Percentiles rank a stretch among this genome's conserved stretches.
Evolutionary conservation across 2,113 vertebrate genomes (phyloP).

Genomic region (Nycticebus coucang): DNA sequence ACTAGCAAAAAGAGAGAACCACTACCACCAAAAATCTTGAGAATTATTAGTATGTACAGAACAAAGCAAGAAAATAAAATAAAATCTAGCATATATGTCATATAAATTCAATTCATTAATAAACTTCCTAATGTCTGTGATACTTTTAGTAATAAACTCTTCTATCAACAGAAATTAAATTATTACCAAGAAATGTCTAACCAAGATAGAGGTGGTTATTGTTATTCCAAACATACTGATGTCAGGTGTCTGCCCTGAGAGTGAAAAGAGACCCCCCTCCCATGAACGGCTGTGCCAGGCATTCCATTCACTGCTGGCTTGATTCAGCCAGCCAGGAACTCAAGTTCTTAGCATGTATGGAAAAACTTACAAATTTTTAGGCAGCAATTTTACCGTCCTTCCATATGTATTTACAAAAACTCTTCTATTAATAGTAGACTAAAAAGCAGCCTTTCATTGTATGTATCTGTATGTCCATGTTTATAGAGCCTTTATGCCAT

Average conservation of each 20-base stretch:
- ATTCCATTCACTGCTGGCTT: not conserved
- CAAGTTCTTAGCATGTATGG: not conserved
- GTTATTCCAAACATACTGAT: not conserved
- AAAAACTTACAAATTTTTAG: not conserved
- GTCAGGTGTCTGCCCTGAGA: not conserved
- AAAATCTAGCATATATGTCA: not conserved
- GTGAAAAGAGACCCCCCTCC: not conserved
- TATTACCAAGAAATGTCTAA: not conserved
- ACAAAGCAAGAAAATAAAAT: not conserved
- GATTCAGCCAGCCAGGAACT: not conserved
- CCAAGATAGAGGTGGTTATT: not conserved
- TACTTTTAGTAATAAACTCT: not conserved
- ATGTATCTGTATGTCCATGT: not conserved
- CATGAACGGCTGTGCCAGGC: not conserved
- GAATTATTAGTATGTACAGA: not conserved
- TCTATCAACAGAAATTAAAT: not conserved
- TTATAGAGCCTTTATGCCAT: not conserved
- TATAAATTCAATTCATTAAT: not conserved
- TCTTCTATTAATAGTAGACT: not conserved
- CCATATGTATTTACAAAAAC: not conserved
- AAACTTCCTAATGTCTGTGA: not conserved
- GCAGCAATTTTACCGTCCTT: not conserved
- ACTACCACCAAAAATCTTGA: slow-evolving; percentile 15
- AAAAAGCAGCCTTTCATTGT: not conserved
- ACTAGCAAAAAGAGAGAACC: not conserved